Conservation (phyloP, 1,140 invertebrate genomes). For the Euglossa dilemma region DNA sequence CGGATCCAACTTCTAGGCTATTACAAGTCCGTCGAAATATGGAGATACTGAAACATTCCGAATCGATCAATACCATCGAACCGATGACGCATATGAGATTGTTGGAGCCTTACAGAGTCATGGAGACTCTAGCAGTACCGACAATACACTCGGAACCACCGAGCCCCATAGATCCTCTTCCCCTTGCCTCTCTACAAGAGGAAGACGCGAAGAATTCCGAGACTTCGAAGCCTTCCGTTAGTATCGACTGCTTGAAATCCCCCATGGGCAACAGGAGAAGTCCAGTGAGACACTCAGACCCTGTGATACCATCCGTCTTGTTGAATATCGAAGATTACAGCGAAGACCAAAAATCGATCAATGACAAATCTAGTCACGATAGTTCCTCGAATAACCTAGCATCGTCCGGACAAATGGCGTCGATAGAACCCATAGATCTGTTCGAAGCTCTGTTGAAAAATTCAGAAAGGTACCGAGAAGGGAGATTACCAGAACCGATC, state of each 20-base stretch:
- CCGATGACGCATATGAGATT: slow-evolving; percentile 46
- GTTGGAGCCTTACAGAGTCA: slow-evolving; percentile 63
- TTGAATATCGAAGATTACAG: slow-evolving; percentile 75
- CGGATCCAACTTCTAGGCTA: slow-evolving; percentile 48
- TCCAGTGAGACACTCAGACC: slow-evolving; percentile 73
- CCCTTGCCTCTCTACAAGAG: slow-evolving; percentile 61
- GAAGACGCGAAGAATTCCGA: slow-evolving; percentile 44
- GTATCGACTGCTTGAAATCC: slow-evolving; percentile 24
- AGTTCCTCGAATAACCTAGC: slow-evolving; percentile 11
- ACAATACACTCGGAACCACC: slow-evolving; percentile 77
- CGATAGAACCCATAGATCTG: slow-evolving; percentile 50
- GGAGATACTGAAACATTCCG: slow-evolving; percentile 66
- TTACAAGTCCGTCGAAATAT: slow-evolving; percentile 47
- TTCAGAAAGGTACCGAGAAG: slow-evolving; percentile 55
- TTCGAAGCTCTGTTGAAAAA: slow-evolving; percentile 56
- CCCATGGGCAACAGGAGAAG: slow-evolving; percentile 55
- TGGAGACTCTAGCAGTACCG: slow-evolving; percentile 69
- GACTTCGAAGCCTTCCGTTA: not conserved
- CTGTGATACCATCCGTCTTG: slow-evolving; percentile 73
- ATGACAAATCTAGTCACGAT: slow-evolving; percentile 4
- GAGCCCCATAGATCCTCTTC: slow-evolving; percentile 74
- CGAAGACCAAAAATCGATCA: not conserved
- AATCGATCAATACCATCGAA: slow-evolving; percentile 65
- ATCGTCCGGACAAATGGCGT: not conserved
- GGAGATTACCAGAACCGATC: slow-evolving; percentile 61